Conservation (phyloP, 2,797 vertebrate genomes). For the Sebastolobus altivelis region DNA sequence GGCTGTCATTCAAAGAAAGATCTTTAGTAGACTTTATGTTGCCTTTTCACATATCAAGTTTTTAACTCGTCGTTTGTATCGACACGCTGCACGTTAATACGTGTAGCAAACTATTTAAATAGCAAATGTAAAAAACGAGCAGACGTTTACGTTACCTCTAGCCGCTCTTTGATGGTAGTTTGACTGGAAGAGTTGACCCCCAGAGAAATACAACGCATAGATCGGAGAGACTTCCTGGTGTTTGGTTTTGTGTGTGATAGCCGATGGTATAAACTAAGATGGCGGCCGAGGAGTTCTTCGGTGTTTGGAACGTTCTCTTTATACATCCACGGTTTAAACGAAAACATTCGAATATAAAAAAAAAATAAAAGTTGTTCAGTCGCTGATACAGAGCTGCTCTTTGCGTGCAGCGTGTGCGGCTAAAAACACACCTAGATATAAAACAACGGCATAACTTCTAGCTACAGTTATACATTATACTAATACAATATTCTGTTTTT, state of each 20-base stretch:
- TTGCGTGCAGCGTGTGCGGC: not conserved
- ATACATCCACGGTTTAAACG: too few relatives aligned
- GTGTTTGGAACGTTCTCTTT: too few relatives aligned
- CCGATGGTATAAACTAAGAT: conserved; percentile 72
- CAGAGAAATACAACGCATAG: conserved; percentile 67
- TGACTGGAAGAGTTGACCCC: conserved; percentile 77
- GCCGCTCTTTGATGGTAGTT: conserved; percentile 75
- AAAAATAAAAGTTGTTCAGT: not conserved
- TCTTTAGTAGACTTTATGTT: conserved; percentile 27
- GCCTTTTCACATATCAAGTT: conserved; percentile 25
- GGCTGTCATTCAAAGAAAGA: conserved; percentile 66
- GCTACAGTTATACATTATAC: not conserved
- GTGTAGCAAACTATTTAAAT: not conserved
- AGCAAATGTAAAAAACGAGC: not conserved
- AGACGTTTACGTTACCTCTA: conserved; percentile 64
- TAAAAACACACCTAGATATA: not conserved
- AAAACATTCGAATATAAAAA: not conserved
- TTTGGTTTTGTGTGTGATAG: not conserved
- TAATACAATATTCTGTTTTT: rapidly evolving
- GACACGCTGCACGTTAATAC: rapidly evolving
- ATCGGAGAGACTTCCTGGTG: conserved; percentile 65
- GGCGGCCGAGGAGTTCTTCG: conserved; percentile 55
- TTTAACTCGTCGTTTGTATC: not conserved
- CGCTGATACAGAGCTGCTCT: not conserved
- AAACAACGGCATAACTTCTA: not conserved